These are phyloP conservation scores for Clepsis dumicolana DNA, from an alignment of 2,888 invertebrate genomes.

Conservation along the genomic window DNA sequence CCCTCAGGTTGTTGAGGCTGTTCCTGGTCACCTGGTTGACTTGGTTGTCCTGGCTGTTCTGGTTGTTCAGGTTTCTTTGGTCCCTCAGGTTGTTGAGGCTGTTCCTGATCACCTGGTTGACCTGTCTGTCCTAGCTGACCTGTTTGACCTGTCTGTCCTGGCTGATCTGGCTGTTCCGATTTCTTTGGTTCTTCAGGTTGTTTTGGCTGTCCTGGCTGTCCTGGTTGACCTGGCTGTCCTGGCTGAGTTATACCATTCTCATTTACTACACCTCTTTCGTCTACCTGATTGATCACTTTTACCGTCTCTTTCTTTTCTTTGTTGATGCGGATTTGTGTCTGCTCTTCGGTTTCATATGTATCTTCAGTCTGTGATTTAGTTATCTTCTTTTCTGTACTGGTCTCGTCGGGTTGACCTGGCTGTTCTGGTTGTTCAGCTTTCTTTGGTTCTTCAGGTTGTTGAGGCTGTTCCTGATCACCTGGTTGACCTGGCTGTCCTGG, in stretches of 20 bases:
- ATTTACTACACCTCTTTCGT: too few species aligned
- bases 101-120: background rate
- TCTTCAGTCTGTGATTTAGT: too few species aligned
- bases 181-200: background rate
- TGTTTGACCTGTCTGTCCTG: background rate
- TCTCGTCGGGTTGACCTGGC: too few species aligned
- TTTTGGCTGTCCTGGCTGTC: background rate
- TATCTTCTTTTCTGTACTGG: too few species aligned
- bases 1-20: background rate
- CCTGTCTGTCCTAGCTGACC: background rate
- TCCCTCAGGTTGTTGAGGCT: background rate
- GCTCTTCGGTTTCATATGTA: too few species aligned
- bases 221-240: background rate
- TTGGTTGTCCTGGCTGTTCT: background rate
- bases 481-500: background rate
- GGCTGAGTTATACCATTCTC: too few species aligned
- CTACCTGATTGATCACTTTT: too few species aligned
- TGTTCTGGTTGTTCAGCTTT: constrained; percentile 12
- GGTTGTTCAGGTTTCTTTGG: background rate
- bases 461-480: background rate
- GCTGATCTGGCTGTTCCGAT: constrained; percentile 12
- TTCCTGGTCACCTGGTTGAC: background rate
- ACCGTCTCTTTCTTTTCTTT: too few species aligned
- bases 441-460: background rate
- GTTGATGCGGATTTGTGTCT: too few species aligned